Evolutionary conservation across 37 sponge, comb jelly and placozoan genomes (phyloP), one percentile per base, ranked within the genome.

Genomic region (Chondrilla cf. caribensis): DNA sequence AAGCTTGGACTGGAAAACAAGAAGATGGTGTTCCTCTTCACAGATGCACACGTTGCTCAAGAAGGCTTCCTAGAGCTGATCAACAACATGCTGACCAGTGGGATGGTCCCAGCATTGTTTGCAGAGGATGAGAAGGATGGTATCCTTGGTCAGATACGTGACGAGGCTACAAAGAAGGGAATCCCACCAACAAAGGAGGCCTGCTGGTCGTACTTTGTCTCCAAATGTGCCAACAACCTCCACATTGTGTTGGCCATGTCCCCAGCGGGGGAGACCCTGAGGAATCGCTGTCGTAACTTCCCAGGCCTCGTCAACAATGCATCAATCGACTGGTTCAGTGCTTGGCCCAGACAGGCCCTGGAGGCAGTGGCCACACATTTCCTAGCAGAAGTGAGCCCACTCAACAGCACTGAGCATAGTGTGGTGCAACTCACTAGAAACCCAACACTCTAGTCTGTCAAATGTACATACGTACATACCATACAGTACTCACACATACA

Each of bases 61-160:
- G 99, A 98, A 85, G 97, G 99, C 4, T 98, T 98, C 82, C 91
- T 98, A 60, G 99, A 98, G 81, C 85, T 94, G 24, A 88, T 98
- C 47, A 98, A 98, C 84, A 98, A 98, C 91, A 98, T 98, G 99
- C 80, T 98, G 68, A 98, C 99, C 2, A 91, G 95, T 67, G 99
- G 99, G 6, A 96, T 96, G 99, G 99, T 98, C 18, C 99, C 99
- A 11, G 97, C 97, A 25, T 86, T 98, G 37, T 96, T 94, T 73
- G 84, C 95, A 66, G 99, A 98, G 86, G 99, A 98, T 76, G 99
- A 98, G 76, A 95, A 94, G 73, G 99, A 98, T 58, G 82, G 80
- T 18, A 86, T 97, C 44, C 87, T 94, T 60, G 89, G 89, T 75
- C 87, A 95, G 78, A 90, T 93, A 24, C 86, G 96, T 37, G 97